These are phyloP conservation scores for Larimichthys polyactis DNA, from an alignment of 2,113 vertebrate genomes.

Conservation along the genomic window DNA sequence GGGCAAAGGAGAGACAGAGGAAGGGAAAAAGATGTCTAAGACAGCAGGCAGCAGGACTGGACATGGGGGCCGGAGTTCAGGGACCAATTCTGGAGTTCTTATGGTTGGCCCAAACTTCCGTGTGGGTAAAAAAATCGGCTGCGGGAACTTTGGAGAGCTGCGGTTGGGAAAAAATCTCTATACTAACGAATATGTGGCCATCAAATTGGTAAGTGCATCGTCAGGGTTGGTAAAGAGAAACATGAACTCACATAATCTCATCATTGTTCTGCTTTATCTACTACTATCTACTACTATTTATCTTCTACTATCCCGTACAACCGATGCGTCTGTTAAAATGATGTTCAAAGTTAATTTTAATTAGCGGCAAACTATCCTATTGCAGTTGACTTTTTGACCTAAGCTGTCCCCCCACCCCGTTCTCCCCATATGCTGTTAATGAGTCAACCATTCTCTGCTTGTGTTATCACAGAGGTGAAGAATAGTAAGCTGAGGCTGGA, in stretches of 20 bases:
- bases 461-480: conserved; percentile 31
- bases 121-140: conserved; percentile 98
- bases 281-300: too few species aligned
- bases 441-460: conserved; percentile 42
- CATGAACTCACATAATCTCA: neutral
- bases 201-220: conserved; percentile 94
- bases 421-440: conserved; percentile 41
- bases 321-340: too few species aligned
- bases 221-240: conserved; percentile 10
- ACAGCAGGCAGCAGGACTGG: conserved; percentile 86
- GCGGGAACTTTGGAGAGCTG: conserved; percentile 98
- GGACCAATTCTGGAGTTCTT: conserved; percentile 94
- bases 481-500: neutral
- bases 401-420: too few species aligned
- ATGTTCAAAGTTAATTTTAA: neutral
- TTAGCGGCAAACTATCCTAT: too few species aligned
- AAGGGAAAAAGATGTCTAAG: conserved; percentile 97
- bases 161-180: conserved; percentile 98
- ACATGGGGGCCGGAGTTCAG: conserved; percentile 88
- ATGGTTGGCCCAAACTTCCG: conserved; percentile 99
- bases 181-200: conserved; percentile 99
- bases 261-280: neutral
- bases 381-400: too few species aligned
- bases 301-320: too few species aligned
- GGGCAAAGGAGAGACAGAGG: conserved; percentile 96